These are phyloP conservation scores for Graphium colonna DNA, from an alignment of 2,888 invertebrate genomes.

Conservation along the genomic window DNA sequence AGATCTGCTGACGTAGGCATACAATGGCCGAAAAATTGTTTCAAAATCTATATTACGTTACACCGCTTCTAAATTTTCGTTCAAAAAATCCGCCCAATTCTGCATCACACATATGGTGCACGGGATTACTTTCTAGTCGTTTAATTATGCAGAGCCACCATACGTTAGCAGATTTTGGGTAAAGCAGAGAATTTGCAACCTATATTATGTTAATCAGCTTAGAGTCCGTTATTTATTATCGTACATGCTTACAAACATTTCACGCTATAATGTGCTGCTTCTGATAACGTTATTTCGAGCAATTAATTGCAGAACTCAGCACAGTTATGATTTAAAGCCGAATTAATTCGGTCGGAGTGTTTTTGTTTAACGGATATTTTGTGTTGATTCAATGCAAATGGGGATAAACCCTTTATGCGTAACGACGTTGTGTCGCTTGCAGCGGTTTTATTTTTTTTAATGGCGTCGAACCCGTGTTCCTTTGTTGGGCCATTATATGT, in stretches of 20 bases:
- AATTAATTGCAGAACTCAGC: slow-evolving; percentile 71
- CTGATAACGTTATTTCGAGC: slow-evolving; percentile 67
- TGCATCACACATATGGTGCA: slow-evolving; percentile 53
- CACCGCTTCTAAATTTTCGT: slow-evolving; percentile 31
- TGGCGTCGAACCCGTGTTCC: slow-evolving; percentile 9
- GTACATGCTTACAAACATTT: slow-evolving; percentile 65
- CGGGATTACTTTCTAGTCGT: slow-evolving; percentile 56
- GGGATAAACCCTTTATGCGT: slow-evolving; percentile 35
- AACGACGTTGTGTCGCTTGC: slow-evolving; percentile 19
- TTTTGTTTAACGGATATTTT: slow-evolving; percentile 63
- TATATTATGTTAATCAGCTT: slow-evolving; percentile 76
- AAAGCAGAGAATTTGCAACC: slow-evolving; percentile 66
- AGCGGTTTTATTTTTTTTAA: slow-evolving; percentile 18
- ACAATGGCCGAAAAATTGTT: too few relatives aligned
- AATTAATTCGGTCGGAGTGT: slow-evolving; percentile 54
- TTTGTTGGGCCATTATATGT: not conserved
- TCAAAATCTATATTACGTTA: slow-evolving; percentile 30
- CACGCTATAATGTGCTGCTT: slow-evolving; percentile 49
- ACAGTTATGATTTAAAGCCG: slow-evolving; percentile 59
- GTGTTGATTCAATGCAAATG: slow-evolving; percentile 58
- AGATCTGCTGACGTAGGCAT: too few relatives aligned
- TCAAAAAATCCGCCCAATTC: slow-evolving; percentile 35
- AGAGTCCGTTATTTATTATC: slow-evolving; percentile 71
- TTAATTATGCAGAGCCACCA: slow-evolving; percentile 76
- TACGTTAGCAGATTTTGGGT: slow-evolving; percentile 77